Percentiles rank a stretch among this genome's conserved stretches.
Conservation (phyloP, 2,113 vertebrate species). For the Ploceus nigricollis region DNA sequence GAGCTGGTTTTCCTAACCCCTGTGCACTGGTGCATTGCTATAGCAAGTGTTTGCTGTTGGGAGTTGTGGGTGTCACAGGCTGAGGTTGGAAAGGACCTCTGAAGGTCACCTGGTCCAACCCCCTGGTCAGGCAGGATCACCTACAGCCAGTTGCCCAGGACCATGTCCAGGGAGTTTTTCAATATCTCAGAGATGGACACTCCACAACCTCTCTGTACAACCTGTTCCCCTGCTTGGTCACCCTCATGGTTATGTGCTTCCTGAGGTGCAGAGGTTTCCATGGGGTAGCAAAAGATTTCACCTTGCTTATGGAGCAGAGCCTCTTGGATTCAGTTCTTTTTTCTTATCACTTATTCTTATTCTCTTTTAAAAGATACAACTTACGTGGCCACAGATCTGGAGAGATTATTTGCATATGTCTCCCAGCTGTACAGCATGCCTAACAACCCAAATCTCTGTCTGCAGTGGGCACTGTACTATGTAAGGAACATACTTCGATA, state of each 20-base stretch:
- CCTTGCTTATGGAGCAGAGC: not conserved
- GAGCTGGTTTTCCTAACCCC: not conserved
- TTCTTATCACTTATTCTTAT: not conserved
- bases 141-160: not conserved
- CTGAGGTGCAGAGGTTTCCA: not conserved
- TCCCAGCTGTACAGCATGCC: not conserved
- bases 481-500: constrained; percentile 22
- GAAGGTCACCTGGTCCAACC: not conserved
- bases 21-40: accelerated
- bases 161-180: not conserved
- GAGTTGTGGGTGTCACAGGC: not conserved
- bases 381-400: not conserved
- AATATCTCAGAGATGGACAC: not conserved
- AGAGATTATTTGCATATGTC: not conserved
- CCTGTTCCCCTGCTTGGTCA: not conserved
- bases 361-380: not conserved
- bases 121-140: not conserved
- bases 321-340: not conserved
- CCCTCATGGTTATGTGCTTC: accelerated
- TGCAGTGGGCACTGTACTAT: not conserved
- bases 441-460: not conserved
- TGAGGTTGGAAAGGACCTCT: not conserved
- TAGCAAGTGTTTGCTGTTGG: not conserved
- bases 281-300: not conserved
- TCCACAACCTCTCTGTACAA: not conserved